phyloP scores from a whole-genome alignment of 2,113 vertebrate species.

The Boleophthalmus pectinirostris region DNA sequence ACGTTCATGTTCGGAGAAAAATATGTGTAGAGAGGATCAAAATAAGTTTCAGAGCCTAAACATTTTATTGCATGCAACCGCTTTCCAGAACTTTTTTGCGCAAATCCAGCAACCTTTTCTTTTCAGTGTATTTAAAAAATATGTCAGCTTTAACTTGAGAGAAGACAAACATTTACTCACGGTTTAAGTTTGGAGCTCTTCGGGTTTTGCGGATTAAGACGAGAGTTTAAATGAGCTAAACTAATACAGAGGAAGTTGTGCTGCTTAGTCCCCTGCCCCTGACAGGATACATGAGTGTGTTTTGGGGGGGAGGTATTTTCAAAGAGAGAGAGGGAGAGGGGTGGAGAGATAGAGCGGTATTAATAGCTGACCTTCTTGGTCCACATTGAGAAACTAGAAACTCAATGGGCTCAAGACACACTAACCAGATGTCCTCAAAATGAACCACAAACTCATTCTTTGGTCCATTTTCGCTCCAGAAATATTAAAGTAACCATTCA shows the following conservation, averaged over 20 bases:
- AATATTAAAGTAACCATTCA: too few species aligned
- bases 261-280: neutral
- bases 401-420: neutral
- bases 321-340: neutral
- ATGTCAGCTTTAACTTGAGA: neutral
- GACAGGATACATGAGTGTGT: neutral
- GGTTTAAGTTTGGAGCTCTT: neutral
- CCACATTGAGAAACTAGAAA: conserved; percentile 1
- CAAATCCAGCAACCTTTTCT: too few species aligned
- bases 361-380: conserved; percentile 6
- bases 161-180: neutral
- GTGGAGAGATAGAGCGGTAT: neutral
- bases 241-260: neutral
- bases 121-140: too few species aligned
- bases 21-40: too few species aligned
- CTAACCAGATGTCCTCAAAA: neutral
- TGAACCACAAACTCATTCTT: neutral
- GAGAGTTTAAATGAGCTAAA: neutral
- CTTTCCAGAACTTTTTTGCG: too few species aligned
- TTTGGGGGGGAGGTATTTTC: neutral
- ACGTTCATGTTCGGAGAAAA: too few species aligned
- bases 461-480: too few species aligned
- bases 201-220: neutral
- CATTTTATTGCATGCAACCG: too few species aligned
- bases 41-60: too few species aligned